Evolutionary conservation across 2,888 invertebrate genomes (phyloP).

Genomic region (Hemaris fuciformis): DNA sequence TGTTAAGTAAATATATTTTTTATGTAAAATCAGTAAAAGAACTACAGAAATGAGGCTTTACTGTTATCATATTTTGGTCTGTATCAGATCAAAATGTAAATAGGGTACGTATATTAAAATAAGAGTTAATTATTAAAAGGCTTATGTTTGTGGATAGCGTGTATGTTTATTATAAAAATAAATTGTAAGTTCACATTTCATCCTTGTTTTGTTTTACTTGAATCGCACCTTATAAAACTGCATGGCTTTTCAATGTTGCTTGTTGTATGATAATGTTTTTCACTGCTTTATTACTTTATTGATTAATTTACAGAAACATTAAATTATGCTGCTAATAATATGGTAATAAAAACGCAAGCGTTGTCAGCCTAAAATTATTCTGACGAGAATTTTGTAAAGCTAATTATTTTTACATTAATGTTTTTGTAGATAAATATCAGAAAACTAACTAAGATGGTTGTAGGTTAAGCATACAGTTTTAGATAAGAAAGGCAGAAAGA

Average conservation of each 20-base stretch:
- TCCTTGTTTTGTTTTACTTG: slow-evolving; percentile 15
- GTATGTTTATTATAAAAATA: slow-evolving; percentile 40
- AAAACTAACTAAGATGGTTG: too few relatives aligned
- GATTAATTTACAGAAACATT: too few relatives aligned
- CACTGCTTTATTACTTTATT: too few relatives aligned
- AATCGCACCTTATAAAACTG: slow-evolving; percentile 5
- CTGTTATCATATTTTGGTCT: slow-evolving; percentile 52
- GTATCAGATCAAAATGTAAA: slow-evolving; percentile 66
- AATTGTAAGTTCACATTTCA: slow-evolving; percentile 29
- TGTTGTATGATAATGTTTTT: too few relatives aligned
- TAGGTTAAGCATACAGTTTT: too few relatives aligned
- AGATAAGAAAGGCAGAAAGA: too few relatives aligned
- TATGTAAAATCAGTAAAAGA: slow-evolving; percentile 20
- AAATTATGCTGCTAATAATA: too few relatives aligned
- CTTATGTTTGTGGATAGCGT: slow-evolving; percentile 20
- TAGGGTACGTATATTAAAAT: slow-evolving; percentile 11
- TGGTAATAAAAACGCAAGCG: too few relatives aligned
- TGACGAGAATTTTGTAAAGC: too few relatives aligned
- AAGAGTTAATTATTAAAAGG: slow-evolving; percentile 15
- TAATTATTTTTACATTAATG: neutral
- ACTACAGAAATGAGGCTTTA: slow-evolving; percentile 57
- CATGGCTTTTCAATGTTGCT: neutral
- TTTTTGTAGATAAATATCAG: neutral
- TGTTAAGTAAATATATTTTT: slow-evolving; percentile 8
- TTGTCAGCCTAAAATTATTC: too few relatives aligned